Evolutionary conservation across 2,888 invertebrate species (phyloP), one percentile per base, ranked within the genome.

Genomic region (Parnassius mnemosyne): DNA sequence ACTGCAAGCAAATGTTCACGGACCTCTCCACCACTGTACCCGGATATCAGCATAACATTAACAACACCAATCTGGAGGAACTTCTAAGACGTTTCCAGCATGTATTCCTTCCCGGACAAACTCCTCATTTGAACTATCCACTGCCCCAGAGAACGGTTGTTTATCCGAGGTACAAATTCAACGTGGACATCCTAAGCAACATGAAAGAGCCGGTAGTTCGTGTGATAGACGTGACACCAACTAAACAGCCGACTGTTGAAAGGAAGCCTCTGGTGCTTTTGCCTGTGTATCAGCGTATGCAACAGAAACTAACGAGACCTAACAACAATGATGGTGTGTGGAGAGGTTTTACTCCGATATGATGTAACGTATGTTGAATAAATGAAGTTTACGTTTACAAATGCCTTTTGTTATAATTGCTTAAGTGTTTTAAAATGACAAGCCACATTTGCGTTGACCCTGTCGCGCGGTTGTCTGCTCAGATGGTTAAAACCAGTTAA

Each of bases 201-300:
- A 68, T 70, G 2, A 64, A 74, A 0, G 79, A 74, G 0, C 89
- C 89, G 0, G 68, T 72, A 16, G 85, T 88, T 0, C 63, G 67
- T 10, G 63, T 77, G 0, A 76, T 89, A 9, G 74, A 81, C 61
- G 65, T 88, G 0, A 78, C 80, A 60, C 75, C 80, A 2, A 74
- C 54, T 0, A 12, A 52, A 0, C 12, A 65, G 42, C 52, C 66
- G 0, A 63, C 52, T 0, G 57, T 12, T 10, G 53, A 65, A 10
- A 71, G 69, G 12, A 79, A 69, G 10, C 79, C 82, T 0, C 60
- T 83, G 12, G 71, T 85, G 0, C 34, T 87, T 2, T 52, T 76
- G 1, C 89, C 89, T 0, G 85, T 87, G 0, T 89, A 87, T 65
- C 71, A 83, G 67, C 72, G 78, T 50, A 66, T 68, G 5, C 5